Evolutionary conservation across 2,113 vertebrate genomes (phyloP), one percentile per base, ranked within the genome.

Genomic region (Phodopus roborovskii): DNA sequence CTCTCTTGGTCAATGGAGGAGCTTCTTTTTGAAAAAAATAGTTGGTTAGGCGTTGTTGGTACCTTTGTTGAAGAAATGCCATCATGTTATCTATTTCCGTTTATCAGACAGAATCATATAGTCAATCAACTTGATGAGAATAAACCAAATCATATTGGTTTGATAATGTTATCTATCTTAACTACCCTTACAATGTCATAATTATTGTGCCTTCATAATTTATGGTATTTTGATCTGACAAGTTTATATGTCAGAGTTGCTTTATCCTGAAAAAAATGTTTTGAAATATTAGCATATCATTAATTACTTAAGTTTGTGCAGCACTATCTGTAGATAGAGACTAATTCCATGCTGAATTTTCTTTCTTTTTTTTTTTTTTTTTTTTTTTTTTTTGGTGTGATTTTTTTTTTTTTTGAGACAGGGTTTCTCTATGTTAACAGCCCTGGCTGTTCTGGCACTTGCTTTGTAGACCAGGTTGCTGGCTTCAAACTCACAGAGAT

Each of bases 221-320:
- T 82, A 1, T 68, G 10, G 3, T 5, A 62, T 15, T 20, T 86
- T 70, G 2, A 39, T 71, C 17, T 39, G 3, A 39, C 26, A 71
- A 9, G 39, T 19, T n/a, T 17, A 71, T 56, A 56, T 56, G 3
- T 56, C 17, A 39, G 19, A 71, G 33, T 22, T 8, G 39, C 3
- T 7, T 39, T n/a, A 4, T 73, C 70, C 39, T 20, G 62, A 17
- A 73, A 20, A 68, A 42, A 5, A 71, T 50, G 16, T 16, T 88
- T 87, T 87, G 66, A 94, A 87, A 70, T 45, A 70, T 26, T 62
- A 71, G 7, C 30, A 56, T 64, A 58, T 71, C 5, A 75, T 90
- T 94, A 94, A 75, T 90, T 94, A 94, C 4, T 75, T 92, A 92
- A 90, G 88, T 70, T 26, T 87, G 36, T 86, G 62, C 0, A 50